Conservation (phyloP, 1,140 invertebrate species). For the Drosophila baimaii region DNA sequence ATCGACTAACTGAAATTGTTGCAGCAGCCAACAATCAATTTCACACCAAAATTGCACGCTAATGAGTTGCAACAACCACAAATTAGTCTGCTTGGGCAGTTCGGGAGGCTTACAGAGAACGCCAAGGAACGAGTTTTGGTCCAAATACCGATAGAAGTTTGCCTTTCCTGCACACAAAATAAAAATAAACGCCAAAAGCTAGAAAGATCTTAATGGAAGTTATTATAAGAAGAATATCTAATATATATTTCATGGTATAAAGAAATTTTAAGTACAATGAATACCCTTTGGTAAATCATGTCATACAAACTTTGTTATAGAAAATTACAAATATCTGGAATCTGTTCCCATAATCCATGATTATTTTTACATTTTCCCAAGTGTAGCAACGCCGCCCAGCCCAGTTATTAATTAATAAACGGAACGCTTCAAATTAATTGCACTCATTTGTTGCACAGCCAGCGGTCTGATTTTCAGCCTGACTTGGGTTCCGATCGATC, state of each 20-base stretch:
- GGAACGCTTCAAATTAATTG: conserved; percentile 72
- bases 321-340: background rate
- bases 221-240: no score
- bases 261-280: background rate
- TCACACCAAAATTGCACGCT: conserved; percentile 53
- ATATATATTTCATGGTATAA: no score
- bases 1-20: conserved; percentile 49
- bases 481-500: conserved; percentile 43
- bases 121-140: conserved; percentile 26
- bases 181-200: background rate
- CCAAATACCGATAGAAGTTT: background rate
- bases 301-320: no score
- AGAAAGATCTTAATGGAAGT: background rate
- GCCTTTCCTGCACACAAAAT: background rate
- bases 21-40: conserved; percentile 50
- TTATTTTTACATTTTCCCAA: background rate
- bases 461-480: conserved; percentile 36
- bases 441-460: conserved; percentile 72
- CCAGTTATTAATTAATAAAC: conserved; percentile 76
- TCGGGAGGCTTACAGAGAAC: conserved; percentile 12
- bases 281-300: no score
- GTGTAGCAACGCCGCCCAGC: conserved; percentile 19
- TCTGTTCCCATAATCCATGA: rapidly evolving
- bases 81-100: conserved; percentile 26
- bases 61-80: conserved; percentile 50